Evolutionary conservation across 2,113 vertebrate genomes (phyloP), one percentile per base, ranked within the genome.

Genomic region (Phycodurus eques): DNA sequence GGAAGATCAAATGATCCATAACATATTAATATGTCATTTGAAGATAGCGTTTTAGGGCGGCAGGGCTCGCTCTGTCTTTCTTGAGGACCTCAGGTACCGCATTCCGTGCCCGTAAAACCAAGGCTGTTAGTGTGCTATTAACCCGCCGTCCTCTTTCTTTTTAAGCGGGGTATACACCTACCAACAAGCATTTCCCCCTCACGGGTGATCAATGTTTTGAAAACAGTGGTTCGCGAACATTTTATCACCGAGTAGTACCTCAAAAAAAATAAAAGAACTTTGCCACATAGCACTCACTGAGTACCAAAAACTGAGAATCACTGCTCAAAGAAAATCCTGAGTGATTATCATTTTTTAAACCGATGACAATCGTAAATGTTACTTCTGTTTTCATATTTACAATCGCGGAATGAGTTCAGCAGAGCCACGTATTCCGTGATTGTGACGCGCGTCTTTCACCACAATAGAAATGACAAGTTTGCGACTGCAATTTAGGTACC

Each of bases 1-100:
- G 80, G 88, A 74, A 75, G 90, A 88, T 93, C 93, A 94, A 95
- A 95, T 96, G 93, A 95, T 95, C 94, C 94, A 91, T 94, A 94
- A 95, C 93, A 90, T 94, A 95, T 94, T 94, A 94, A 90, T 89
- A 87, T 95, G 94, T 95, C 94, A 93, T 93, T 93, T 94, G 91
- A 94, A 94, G 94, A 90, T 71, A 74, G 80, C 85, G 78, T 92
- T 87, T 90, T 80, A 90, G 93, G 81, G 71, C 83, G 77, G 91
- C 85, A 89, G 90, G 84, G 46, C 43, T 44, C 43, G 43, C 43
- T 47, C 56, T 14, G 59, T 35, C 56, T 90, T 87, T 89, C 92
- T 85, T 15, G 46, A 83, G 93, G 92, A 88, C 87, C 72, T 83
- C 78, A 85, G 90, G 81, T 94, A 93, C 78, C 89, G 93, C 95